A percentile compares a stretch with the other conserved stretches of the same genome.
Evolutionary conservation across 1,140 invertebrate genomes (phyloP).

Genomic region (Orchestia grillus): DNA sequence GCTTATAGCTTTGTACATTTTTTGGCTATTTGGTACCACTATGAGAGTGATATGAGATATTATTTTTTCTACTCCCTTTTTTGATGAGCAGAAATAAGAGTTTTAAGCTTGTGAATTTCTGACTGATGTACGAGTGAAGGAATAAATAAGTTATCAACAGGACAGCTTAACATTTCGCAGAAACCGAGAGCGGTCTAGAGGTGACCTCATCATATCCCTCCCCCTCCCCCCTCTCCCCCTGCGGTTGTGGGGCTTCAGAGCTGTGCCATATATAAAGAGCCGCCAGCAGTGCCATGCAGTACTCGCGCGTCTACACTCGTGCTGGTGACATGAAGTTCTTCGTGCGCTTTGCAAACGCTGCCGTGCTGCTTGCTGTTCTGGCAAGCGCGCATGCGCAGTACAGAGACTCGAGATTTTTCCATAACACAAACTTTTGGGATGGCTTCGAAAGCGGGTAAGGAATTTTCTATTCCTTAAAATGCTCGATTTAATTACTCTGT

Average conservation of each 20-base stretch:
- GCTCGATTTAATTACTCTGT: background rate
- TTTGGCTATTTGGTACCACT: background rate
- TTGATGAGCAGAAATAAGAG: background rate
- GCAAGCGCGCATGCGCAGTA: conserved; percentile 38
- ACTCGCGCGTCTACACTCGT: background rate
- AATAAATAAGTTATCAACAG: background rate
- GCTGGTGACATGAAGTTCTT: background rate
- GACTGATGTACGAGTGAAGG: background rate
- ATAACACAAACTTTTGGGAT: conserved; percentile 22
- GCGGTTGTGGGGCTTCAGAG: conserved; percentile 20
- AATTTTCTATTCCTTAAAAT: background rate
- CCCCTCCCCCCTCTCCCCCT: background rate
- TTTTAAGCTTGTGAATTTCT: background rate
- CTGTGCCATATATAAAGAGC: background rate
- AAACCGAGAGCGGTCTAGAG: conserved; percentile 29
- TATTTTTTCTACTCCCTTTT: background rate
- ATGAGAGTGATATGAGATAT: background rate
- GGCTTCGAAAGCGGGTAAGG: conserved; percentile 45
- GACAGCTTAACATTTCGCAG: background rate
- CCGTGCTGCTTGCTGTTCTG: background rate
- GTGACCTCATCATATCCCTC: background rate
- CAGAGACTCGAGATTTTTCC: conserved; percentile 39
- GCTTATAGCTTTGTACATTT: background rate
- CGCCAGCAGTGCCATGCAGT: conserved; percentile 2
- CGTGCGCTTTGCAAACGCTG: background rate